Conservation (phyloP, 2,888 invertebrate genomes). For the Drosophila ustulata region DNA sequence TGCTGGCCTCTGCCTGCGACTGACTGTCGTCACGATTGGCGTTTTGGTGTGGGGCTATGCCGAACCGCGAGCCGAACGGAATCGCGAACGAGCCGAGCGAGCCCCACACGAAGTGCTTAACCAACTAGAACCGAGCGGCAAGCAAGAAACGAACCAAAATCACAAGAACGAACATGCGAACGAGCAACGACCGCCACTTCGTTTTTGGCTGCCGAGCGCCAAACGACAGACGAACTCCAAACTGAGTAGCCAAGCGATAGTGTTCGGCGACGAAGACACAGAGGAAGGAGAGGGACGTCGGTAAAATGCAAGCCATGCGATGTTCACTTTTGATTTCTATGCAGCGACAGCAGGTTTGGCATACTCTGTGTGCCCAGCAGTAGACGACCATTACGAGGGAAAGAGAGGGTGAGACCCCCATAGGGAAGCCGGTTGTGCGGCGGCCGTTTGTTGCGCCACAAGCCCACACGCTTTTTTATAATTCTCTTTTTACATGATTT, state of each 20-base stretch:
- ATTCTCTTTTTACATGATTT: slow-evolving; percentile 16
- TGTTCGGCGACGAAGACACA: not conserved
- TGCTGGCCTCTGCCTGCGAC: slow-evolving; percentile 73
- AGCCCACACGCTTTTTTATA: slow-evolving; percentile 51
- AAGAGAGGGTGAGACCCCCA: slow-evolving; percentile 6
- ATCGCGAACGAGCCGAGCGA: slow-evolving; percentile 35
- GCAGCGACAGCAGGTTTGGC: slow-evolving; percentile 79
- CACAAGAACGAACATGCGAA: slow-evolving; percentile 73
- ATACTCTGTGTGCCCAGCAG: slow-evolving; percentile 26
- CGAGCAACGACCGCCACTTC: slow-evolving; percentile 64
- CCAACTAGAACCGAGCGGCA: slow-evolving; percentile 76
- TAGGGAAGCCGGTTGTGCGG: slow-evolving; percentile 60
- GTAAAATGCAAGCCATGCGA: slow-evolving; percentile 67
- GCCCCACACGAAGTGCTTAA: slow-evolving; percentile 54
- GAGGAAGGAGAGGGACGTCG: slow-evolving; percentile 9
- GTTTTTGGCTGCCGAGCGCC: slow-evolving; percentile 38
- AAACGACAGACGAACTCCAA: slow-evolving; percentile 25
- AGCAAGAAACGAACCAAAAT: slow-evolving; percentile 71
- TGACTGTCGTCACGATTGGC: slow-evolving; percentile 50
- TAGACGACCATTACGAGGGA: not conserved
- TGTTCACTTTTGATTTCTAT: slow-evolving; percentile 80
- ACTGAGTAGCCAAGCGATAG: not conserved
- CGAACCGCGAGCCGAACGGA: slow-evolving; percentile 2
- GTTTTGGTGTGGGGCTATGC: slow-evolving; percentile 46
- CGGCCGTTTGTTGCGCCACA: slow-evolving; percentile 62